Base-by-base conservation (phyloP, 2,797 vertebrate genomes). In the Hydrocynus forskahlii region DNA sequence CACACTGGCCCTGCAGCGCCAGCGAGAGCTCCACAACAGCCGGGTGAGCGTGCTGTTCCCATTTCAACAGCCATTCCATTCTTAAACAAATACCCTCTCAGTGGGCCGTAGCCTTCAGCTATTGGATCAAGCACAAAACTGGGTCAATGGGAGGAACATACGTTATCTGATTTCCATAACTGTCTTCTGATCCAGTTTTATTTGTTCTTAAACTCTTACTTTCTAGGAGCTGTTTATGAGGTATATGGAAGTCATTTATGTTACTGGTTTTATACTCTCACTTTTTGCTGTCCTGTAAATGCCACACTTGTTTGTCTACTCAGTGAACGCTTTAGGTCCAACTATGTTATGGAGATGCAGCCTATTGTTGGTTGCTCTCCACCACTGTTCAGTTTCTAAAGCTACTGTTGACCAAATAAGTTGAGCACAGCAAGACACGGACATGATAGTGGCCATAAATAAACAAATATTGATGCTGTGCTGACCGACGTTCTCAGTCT, bases 1-100 rank as follows among this genome's bases (percentile, higher is more conserved):
- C 38, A 90, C 88, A 0, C 86, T 93, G 88, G 90, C 88, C 38
- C 87, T 97, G 9, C 96, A 95, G 88, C 82, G 80, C 14, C 90
- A 96, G 87, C 91, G 89, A 52, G 91, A 95, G 60, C 55, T 92
- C 67, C 83, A 92, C 0, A 92, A 89, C 69, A 87, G 89, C 75
- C 88, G 94, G 96, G 98, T 99, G 81, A 81, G 83, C 76, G 21
- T 52, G 12, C 7, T 38, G 25, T 59, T n/a, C 29, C 17, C 17
- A 2, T 57, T 52, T 55, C 52, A 71, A 81, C 45, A 29, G 21
- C 25, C 35, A 14, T 10, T 21, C 29, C 38, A 50, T 70, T 78
- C 68, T 38, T 69, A 48, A 69, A 23, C 40, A 69, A 38, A 35
- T n/a, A 45, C 40, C 52, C 17, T 64, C 45, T 19, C 35, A n/a